Evolutionary conservation across 2,113 vertebrate species (phyloP).

Genomic region (Platysternon megacephalum): DNA sequence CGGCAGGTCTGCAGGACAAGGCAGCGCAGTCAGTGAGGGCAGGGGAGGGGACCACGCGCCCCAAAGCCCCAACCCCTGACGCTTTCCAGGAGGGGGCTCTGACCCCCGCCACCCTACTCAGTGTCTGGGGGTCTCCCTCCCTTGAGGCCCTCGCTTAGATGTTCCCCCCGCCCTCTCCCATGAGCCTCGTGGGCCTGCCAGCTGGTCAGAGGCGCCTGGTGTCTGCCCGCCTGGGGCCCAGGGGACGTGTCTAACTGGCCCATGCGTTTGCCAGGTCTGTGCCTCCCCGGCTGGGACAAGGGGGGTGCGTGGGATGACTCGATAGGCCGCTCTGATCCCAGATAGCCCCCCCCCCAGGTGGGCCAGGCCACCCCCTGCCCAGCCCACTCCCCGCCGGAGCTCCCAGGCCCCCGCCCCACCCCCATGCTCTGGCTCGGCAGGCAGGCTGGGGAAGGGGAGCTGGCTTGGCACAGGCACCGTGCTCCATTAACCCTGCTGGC

Average conservation of each 20-base stretch:
- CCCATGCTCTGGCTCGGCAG: no score
- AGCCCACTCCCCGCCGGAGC: no score
- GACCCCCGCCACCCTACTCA: no score
- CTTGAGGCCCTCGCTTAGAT: neutral
- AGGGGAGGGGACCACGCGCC: neutral
- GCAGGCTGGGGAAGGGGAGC: neutral
- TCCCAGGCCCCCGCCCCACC: no score
- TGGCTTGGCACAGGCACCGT: neutral
- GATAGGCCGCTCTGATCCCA: no score
- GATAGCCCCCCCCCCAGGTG: no score
- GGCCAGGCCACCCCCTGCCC: no score
- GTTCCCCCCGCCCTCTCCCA: no score
- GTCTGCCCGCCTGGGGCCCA: neutral
- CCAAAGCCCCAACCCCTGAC: neutral
- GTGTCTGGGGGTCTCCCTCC: no score
- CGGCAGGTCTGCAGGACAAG: slow-evolving; percentile 83
- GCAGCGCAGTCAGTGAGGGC: rapidly evolving
- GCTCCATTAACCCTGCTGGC: slow-evolving; percentile 25
- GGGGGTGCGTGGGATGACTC: no score
- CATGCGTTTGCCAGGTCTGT: no score
- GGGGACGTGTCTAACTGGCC: neutral
- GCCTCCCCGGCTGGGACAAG: neutral
- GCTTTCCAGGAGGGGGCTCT: neutral
- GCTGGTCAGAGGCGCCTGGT: neutral
- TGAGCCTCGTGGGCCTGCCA: neutral